Evolutionary conservation across 92 coral and sea anemone genomes (phyloP), one percentile per base, ranked within the genome.

Genomic region (Actinernus sp.): DNA sequence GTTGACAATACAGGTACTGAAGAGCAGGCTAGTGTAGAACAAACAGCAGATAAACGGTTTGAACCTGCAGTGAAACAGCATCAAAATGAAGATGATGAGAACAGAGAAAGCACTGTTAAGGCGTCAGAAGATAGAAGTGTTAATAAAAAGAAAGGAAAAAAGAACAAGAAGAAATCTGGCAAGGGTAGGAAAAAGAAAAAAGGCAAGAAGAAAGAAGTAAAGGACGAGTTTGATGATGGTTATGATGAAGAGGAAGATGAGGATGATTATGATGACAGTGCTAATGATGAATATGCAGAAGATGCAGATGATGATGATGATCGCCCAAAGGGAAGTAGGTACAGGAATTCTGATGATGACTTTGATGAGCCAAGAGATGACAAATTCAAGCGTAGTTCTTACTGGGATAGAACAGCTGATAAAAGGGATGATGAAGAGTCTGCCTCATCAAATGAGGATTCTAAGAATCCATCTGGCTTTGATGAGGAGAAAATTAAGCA

Each of bases 401-500:
- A n/a, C n/a, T n/a, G n/a, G n/a, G n/a, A n/a, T n/a, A n/a, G n/a
- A n/a, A n/a, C n/a, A n/a, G n/a, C n/a, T 34, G 49, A 20, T 61
- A 72, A 59, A 62, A 61, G 52, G 5, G 5, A 45, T 8, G 21
- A 45, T 45, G 52, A 45, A 17, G 52, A 45, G 52, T 14, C 41
- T 34, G 6, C n/a, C 5, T 29, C 43, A 27, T 38, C 78, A 11
- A 57, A 65, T 31, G 55, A 37, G 21, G 26, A n/a, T 11, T 9
- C 55, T n/a, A 21, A 36, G 12, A 32, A 52, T 32, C 33, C 11
- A 0, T 38, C 76, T 26, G 68, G 66, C 21, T 63, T 71, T 58
- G 80, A 51, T 25, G 85, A 78, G 28, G 86, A 78, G 17, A 71
- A 65, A 72, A 46, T 71, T 0, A 70, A 63, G 43, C 79, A 84